phyloP scores from a whole-genome alignment of 2,888 invertebrate genomes.

The Cosmopolites sordidus region DNA sequence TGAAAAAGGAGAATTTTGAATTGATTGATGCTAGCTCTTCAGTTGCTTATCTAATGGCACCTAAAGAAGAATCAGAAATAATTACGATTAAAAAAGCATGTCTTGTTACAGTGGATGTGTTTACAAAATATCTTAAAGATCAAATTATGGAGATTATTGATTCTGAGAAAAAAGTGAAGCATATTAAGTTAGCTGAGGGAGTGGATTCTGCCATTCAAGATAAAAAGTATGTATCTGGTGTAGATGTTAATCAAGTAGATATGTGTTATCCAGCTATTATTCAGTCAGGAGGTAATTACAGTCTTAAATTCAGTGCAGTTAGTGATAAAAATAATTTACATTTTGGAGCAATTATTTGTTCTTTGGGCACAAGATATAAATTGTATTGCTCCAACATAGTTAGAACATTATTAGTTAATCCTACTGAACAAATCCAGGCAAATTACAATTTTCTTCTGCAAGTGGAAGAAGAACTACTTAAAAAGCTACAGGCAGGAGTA shows the following conservation, averaged over 20 bases:
- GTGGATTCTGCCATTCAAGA: constrained; percentile 91
- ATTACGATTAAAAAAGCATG: constrained; percentile 88
- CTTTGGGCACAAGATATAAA: constrained; percentile 91
- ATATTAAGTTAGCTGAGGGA: constrained; percentile 90
- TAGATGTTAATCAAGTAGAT: constrained; percentile 85
- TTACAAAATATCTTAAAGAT: constrained; percentile 93
- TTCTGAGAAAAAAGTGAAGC: constrained; percentile 96
- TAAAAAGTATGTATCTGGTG: constrained; percentile 90
- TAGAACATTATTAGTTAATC: constrained; percentile 93
- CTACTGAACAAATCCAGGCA: constrained; percentile 70
- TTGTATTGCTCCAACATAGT: constrained; percentile 98
- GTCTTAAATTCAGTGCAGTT: constrained; percentile 89
- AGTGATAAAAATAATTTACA: constrained; percentile 92
- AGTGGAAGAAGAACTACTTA: constrained; percentile 86
- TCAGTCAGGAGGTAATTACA: constrained; percentile 96
- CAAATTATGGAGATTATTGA: constrained; percentile 99
- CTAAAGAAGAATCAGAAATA: constrained; percentile 92
- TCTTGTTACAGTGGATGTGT: constrained; percentile 89
- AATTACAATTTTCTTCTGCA: constrained; percentile 89
- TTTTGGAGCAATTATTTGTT: constrained; percentile 94
- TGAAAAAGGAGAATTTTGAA: constrained; percentile 73
- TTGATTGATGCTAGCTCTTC: constrained; percentile 82
- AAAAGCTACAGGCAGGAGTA: constrained; percentile 73
- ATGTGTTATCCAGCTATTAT: constrained; percentile 99
- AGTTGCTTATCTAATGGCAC: constrained; percentile 83